A percentile compares a stretch with the other conserved stretches of the same genome.
Evolutionary conservation across 1,140 invertebrate species (phyloP).

Genomic region (Antheraea pernyi): DNA sequence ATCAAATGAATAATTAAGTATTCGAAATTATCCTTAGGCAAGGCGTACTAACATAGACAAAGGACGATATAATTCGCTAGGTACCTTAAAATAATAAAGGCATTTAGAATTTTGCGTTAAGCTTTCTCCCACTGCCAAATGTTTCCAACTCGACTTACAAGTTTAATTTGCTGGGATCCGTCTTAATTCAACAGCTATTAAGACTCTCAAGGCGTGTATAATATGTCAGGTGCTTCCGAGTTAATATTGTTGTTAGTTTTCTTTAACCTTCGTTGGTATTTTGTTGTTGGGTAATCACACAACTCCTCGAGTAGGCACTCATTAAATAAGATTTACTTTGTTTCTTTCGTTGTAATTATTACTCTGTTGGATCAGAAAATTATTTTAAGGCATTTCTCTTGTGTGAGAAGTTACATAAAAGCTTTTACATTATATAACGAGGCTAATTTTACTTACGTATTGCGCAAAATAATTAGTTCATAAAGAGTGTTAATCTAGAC

Average conservation of each 20-base stretch:
- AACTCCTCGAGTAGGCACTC: neutral
- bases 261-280: neutral
- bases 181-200: constrained; percentile 45
- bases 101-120: constrained; percentile 34
- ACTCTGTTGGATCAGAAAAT: too few relatives aligned
- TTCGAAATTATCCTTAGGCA: constrained; percentile 21
- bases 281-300: constrained; percentile 5
- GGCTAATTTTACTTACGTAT: too few relatives aligned
- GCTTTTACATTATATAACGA: too few relatives aligned
- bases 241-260: constrained; percentile 29
- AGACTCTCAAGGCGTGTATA: constrained; percentile 22
- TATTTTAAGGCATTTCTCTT: too few relatives aligned
- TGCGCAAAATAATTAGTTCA: too few relatives aligned
- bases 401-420: too few relatives aligned
- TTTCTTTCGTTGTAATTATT: neutral
- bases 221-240: constrained; percentile 27
- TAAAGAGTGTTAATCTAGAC: too few relatives aligned
- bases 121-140: constrained; percentile 36
- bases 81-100: constrained; percentile 37
- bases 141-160: constrained; percentile 35
- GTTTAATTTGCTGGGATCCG: constrained; percentile 37
- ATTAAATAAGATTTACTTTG: constrained; percentile 6
- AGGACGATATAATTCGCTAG: constrained; percentile 22
- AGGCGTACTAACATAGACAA: constrained; percentile 26
- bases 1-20: constrained; percentile 24